Evolutionary conservation across 2,113 vertebrate species (phyloP), one percentile per base, ranked within the genome.

Genomic region (Platanista minor): DNA sequence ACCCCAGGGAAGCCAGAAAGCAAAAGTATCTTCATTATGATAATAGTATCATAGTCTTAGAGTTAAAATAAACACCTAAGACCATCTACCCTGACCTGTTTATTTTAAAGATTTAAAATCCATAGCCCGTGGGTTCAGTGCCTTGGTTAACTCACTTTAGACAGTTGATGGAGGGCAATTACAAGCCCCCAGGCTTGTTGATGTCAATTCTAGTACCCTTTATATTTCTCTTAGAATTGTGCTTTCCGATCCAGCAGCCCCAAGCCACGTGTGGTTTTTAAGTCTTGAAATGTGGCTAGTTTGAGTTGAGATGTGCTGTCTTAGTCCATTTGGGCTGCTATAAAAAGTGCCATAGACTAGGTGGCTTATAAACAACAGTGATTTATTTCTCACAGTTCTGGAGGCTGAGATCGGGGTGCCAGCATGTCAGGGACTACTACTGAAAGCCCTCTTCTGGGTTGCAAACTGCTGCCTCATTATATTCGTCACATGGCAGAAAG

Each of bases 51-150:
- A 69, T 6, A 27, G 36, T 83, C 66, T 41, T 62, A n/a, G 36
- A 64, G 49, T 33, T 75, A 74, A 84, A 82, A 71, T 33, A 71
- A 93, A 72, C 39, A 66, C 59, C 80, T 36, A 52, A 2, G 59
- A 41, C 52, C 64, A 13, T 84, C 46, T 95, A 25, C 25, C 21
- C 25, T 69, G 66, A 75, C 33, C 59, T 87, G 21, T 57, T 87
- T 57, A 18, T 18, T 84, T 94, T 78, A 27, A 59, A 94, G 54
- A 41, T 74, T n/a, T 90, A 39, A 85, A 85, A 81, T 59, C 13
- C 41, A 75, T 0, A 64, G 49, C 17, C 99, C 82, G 99, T 99
- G 61, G 21, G 18, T 66, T 94, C 78, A 46, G 14, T 18, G 11
- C 6, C 43, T 67, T 49, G 5, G n/a, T 77, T 74, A 69, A 77